Conservation (phyloP, 2,113 vertebrate species). For the Herpetotheres cachinnans region DNA sequence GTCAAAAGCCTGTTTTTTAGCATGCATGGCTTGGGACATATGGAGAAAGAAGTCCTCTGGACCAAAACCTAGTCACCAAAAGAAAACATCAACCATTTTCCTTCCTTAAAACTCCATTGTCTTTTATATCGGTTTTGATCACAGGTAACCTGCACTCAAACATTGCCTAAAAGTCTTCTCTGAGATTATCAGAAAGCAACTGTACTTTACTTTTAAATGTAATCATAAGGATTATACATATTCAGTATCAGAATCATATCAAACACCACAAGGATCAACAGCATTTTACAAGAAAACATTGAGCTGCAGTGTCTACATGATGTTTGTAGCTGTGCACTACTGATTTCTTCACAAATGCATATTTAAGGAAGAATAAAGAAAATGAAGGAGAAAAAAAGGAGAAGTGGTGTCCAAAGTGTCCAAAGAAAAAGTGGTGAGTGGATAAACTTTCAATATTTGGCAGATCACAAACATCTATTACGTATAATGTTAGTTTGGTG, state of each 20-base stretch:
- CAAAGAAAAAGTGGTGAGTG: not conserved
- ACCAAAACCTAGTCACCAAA: not conserved
- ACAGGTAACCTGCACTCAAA: not conserved
- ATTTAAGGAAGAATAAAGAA: not conserved
- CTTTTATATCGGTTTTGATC: not conserved
- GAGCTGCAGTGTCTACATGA: not conserved
- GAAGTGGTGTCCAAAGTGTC: no score
- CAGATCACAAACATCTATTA: not conserved
- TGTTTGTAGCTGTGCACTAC: not conserved
- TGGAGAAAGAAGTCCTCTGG: not conserved
- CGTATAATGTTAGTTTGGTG: not conserved
- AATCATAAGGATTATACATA: not conserved
- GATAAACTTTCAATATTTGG: not conserved
- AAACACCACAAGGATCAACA: not conserved
- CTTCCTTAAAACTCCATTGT: not conserved
- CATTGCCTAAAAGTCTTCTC: not conserved
- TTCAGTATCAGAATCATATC: not conserved
- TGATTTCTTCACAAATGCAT: not conserved
- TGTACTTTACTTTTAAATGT: not conserved
- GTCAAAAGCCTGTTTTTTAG: not conserved
- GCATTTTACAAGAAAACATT: not conserved
- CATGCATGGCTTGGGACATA: not conserved
- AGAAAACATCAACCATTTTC: not conserved
- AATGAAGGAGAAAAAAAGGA: not conserved
- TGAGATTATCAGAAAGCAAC: not conserved